phyloP scores from a whole-genome alignment of 2,113 vertebrate species.

The Eubucco bourcierii region DNA sequence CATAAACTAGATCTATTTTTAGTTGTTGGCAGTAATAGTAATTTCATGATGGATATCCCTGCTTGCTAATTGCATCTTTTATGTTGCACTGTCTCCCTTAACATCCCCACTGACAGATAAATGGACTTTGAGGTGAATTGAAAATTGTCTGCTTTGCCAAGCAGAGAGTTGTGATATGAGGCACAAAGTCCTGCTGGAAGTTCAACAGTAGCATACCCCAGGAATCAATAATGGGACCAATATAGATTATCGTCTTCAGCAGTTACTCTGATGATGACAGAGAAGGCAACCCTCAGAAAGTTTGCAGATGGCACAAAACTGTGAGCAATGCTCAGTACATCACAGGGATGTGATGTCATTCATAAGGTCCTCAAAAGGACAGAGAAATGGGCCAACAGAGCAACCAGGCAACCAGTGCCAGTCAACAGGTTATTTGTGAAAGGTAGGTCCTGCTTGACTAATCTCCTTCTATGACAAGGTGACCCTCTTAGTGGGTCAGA shows the following conservation, averaged over 20 bases:
- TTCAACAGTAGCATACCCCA: neutral
- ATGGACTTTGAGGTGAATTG: neutral
- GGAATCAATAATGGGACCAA: neutral
- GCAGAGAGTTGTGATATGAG: neutral
- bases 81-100: neutral
- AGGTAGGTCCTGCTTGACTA: too few relatives aligned
- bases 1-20: neutral
- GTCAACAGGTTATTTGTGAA: too few relatives aligned
- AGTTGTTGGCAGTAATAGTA: neutral
- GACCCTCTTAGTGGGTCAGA: too few relatives aligned
- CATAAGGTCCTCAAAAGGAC: neutral
- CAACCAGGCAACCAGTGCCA: too few relatives aligned
- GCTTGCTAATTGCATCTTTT: neutral
- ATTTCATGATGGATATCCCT: neutral
- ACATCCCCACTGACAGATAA: neutral
- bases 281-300: neutral
- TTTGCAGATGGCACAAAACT: neutral
- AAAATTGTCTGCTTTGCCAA: neutral
- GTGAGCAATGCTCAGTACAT: neutral
- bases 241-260: neutral
- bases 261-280: neutral
- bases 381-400: neutral
- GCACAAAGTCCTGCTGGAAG: neutral
- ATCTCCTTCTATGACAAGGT: too few relatives aligned
- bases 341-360: neutral